Evolutionary conservation across 2,888 invertebrate genomes (phyloP).

Genomic region (Phengaris alcon): DNA sequence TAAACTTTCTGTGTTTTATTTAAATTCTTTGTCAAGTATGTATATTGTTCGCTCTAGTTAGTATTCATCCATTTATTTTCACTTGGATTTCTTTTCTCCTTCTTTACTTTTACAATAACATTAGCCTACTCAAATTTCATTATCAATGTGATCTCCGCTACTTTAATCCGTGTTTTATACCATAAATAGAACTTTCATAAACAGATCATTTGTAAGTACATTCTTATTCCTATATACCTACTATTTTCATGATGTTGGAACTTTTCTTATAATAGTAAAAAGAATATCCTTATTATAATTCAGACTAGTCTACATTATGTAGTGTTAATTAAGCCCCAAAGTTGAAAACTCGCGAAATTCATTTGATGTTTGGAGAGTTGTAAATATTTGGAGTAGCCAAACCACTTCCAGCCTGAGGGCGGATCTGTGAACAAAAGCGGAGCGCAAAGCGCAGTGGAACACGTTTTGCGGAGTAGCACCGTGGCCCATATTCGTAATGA

Average conservation of each 20-base stretch:
- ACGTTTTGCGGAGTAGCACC: slow-evolving; percentile 66
- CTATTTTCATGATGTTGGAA: background rate
- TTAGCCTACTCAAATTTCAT: no score
- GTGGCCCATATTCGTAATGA: slow-evolving; percentile 74
- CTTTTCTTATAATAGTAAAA: background rate
- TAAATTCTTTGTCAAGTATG: no score
- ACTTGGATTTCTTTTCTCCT: no score
- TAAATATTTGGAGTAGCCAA: slow-evolving; percentile 42
- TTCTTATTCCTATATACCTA: background rate
- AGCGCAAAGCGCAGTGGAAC: slow-evolving; percentile 74
- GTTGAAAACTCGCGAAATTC: slow-evolving; percentile 20
- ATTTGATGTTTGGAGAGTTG: slow-evolving; percentile 35
- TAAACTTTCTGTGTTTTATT: no score
- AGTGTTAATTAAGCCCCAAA: slow-evolving; percentile 5
- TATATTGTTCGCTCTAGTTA: no score
- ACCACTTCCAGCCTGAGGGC: slow-evolving; percentile 49
- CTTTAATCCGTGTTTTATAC: no score
- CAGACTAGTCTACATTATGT: background rate
- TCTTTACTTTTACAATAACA: no score
- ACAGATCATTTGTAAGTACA: background rate
- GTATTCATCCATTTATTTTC: no score
- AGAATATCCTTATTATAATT: background rate
- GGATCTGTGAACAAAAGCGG: slow-evolving; percentile 70
- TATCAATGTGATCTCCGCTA: no score
- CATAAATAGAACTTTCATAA: no score